These are phyloP conservation scores for Bombycilla garrulus DNA, from an alignment of 2,113 vertebrate genomes.

Conservation along the genomic window DNA sequence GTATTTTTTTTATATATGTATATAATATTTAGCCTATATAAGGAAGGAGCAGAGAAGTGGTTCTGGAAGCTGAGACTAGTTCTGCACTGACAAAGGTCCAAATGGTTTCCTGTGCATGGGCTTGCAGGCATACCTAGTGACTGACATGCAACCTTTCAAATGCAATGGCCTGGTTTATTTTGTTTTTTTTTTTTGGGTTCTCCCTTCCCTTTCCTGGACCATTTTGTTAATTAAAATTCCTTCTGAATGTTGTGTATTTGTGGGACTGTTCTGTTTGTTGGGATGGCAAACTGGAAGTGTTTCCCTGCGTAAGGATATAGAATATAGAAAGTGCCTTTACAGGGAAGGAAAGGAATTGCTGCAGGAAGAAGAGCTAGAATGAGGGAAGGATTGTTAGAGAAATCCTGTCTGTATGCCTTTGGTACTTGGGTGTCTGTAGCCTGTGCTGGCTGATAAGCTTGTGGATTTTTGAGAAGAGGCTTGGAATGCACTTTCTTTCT, in stretches of 20 bases:
- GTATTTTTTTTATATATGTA: constrained; percentile 49
- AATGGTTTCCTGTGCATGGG: constrained; percentile 54
- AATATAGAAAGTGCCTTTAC: constrained; percentile 4
- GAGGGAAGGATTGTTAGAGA: not conserved
- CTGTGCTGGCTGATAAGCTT: not conserved
- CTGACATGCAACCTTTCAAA: constrained; percentile 42
- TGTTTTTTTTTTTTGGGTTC: constrained; percentile 6
- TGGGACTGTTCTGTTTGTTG: constrained; percentile 66
- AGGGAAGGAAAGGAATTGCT: not conserved
- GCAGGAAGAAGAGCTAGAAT: not conserved
- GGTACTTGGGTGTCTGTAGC: not conserved
- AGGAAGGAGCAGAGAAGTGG: constrained; percentile 2
- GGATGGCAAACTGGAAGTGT: not conserved
- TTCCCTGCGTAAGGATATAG: not conserved
- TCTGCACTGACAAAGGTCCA: constrained; percentile 61
- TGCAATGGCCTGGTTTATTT: constrained; percentile 33
- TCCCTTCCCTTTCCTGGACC: constrained; percentile 56
- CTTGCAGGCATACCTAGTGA: constrained; percentile 37
- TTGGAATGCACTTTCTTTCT: constrained; percentile 22
- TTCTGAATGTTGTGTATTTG: constrained; percentile 73
- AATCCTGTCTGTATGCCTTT: not conserved
- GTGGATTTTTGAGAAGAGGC: not conserved
- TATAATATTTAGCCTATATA: constrained; percentile 13
- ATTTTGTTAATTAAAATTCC: constrained; percentile 80
- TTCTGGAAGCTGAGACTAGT: constrained; percentile 30